phyloP scores from a whole-genome alignment of 2,113 vertebrate genomes.

The Actenoides hombroni region DNA sequence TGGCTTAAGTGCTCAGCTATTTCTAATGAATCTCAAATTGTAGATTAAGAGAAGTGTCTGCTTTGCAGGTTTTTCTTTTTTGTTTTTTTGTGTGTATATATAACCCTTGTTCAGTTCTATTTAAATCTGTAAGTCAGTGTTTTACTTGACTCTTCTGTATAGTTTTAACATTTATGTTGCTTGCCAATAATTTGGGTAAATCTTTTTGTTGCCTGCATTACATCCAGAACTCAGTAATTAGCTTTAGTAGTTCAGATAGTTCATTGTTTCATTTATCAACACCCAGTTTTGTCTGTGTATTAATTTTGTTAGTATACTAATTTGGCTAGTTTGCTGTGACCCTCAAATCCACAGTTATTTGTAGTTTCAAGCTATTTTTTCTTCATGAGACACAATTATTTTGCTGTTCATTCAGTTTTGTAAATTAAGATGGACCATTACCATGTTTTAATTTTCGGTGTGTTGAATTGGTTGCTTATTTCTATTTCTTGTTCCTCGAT shows the following conservation, averaged over 20 bases:
- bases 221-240: background rate
- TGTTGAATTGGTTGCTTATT: background rate
- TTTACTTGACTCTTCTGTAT: background rate
- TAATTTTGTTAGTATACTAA: background rate
- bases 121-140: background rate
- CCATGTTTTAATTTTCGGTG: background rate
- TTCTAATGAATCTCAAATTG: background rate
- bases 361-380: background rate
- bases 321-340: background rate
- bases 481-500: background rate
- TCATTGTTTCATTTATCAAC: background rate
- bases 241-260: background rate
- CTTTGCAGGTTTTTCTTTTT: background rate
- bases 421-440: background rate
- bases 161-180: background rate
- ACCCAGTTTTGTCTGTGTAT: background rate
- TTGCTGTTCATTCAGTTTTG: background rate
- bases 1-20: background rate
- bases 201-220: background rate
- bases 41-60: background rate
- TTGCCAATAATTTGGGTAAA: background rate
- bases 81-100: background rate
- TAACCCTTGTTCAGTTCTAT: background rate
- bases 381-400: background rate
- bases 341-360: background rate